Evolutionary conservation across 2,797 vertebrate genomes (phyloP), one percentile per base, ranked within the genome.

Genomic region (Myotis pilosus): DNA sequence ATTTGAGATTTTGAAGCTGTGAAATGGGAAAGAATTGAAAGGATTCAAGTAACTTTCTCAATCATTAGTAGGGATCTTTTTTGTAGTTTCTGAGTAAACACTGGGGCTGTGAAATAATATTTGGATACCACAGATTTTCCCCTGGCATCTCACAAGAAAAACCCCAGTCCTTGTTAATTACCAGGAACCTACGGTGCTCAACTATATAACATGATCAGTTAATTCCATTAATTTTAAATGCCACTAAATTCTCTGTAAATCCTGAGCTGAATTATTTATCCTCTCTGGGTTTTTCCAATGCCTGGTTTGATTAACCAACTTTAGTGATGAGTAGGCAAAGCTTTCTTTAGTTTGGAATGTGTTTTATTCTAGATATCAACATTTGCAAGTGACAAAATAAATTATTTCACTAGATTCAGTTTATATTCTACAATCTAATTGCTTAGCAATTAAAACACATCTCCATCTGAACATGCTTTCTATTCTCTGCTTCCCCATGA

Each of bases 211-310:
- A 60, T 62, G 20, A 81, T 28, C 3, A 25, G 8, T 8, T 85
- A 80, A 3, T 36, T 89, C 15, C 68, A 95, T 92, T 89, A 25
- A 78, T 87, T 49, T 49, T 71, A 92, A 89, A 85, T 85, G n/a
- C 9, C 86, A 85, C 25, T 78, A 49, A 92, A 28, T 66, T 23
- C 36, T 62, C 36, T 66, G 6, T 76, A 94, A 87, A 90, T 85
- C 17, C n/a, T 68, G 68, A 28, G 12, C 20, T 84, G 22, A 84
- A 60, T 71, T 95, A 81, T 36, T 53, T 81, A 38, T 83, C 53
- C 69, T 86, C 68, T 75, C 30, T 94, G 30, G 33, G n/a, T 41
- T 96, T 94, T 83, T 75, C 38, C 55, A 80, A 25, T 78, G 62
- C 22, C 20, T 74, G 17, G 5, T 81, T 87, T 87, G 19, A 82